Conservation (phyloP, 2,888 invertebrate genomes). For the Ormia ochracea region DNA sequence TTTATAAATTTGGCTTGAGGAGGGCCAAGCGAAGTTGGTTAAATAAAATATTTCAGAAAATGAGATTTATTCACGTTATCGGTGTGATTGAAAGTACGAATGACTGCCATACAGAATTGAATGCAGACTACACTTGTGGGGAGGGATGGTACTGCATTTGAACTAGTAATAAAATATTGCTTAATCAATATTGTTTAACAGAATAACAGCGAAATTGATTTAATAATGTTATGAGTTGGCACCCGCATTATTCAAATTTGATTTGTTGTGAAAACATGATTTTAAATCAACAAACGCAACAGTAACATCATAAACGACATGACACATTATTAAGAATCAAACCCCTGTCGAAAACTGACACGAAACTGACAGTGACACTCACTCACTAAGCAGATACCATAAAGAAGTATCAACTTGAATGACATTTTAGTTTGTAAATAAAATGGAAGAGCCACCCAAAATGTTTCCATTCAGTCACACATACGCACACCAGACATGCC, state of each 20-base stretch:
- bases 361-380: slow-evolving; percentile 54
- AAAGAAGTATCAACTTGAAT: slow-evolving; percentile 26
- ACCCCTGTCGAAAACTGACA: slow-evolving; percentile 55
- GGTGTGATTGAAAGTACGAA: slow-evolving; percentile 24
- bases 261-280: slow-evolving; percentile 40
- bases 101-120: slow-evolving; percentile 26
- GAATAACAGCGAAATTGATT: background rate
- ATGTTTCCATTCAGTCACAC: background rate
- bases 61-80: slow-evolving; percentile 34
- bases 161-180: slow-evolving; percentile 28
- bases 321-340: slow-evolving; percentile 50
- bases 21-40: background rate
- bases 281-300: slow-evolving; percentile 21
- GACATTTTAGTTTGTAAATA: slow-evolving; percentile 41
- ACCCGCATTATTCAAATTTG: slow-evolving; percentile 46
- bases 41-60: background rate
- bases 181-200: slow-evolving; percentile 20
- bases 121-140: background rate
- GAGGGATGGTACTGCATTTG: background rate
- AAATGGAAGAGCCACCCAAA: slow-evolving; percentile 42
- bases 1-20: too few species aligned
- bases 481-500: background rate
- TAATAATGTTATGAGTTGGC: slow-evolving; percentile 19
- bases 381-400: slow-evolving; percentile 20
- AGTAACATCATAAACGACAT: slow-evolving; percentile 23